Conservation (phyloP, 2,113 vertebrate genomes). For the Malurus elegans region DNA sequence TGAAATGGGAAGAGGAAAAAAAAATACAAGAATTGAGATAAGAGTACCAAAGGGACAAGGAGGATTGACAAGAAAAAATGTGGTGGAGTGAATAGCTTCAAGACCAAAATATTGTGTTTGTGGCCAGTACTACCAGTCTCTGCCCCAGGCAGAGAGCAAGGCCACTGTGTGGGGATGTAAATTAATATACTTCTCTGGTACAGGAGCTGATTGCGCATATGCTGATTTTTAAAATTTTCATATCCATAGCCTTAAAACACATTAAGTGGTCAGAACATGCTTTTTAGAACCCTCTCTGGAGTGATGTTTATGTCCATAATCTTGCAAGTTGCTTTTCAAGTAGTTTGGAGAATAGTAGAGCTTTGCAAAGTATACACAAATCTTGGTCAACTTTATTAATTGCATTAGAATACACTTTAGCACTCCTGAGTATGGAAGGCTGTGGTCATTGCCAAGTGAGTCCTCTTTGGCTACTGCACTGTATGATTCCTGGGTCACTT, state of each 20-base stretch:
- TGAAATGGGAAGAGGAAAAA: neutral
- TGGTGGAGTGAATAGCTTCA: neutral
- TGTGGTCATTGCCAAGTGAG: neutral
- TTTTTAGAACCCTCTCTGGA: neutral
- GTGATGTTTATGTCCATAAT: neutral
- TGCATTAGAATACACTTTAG: neutral
- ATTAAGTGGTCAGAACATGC: neutral
- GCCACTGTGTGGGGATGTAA: accelerated
- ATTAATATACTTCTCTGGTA: neutral
- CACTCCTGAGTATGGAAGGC: neutral
- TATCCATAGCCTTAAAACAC: neutral
- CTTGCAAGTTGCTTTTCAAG: neutral
- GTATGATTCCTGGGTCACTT: neutral
- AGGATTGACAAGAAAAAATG: neutral
- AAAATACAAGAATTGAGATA: neutral
- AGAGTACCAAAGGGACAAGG: neutral
- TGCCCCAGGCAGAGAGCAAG: neutral
- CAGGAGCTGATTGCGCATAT: neutral
- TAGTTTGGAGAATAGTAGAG: neutral
- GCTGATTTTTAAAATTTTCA: neutral
- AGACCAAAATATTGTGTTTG: neutral
- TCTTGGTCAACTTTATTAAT: neutral
- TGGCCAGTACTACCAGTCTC: neutral
- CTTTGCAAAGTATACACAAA: neutral
- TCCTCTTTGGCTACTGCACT: neutral